Evolutionary conservation across 2,888 invertebrate genomes (phyloP).

Genomic region (Epsilonema sp.): DNA sequence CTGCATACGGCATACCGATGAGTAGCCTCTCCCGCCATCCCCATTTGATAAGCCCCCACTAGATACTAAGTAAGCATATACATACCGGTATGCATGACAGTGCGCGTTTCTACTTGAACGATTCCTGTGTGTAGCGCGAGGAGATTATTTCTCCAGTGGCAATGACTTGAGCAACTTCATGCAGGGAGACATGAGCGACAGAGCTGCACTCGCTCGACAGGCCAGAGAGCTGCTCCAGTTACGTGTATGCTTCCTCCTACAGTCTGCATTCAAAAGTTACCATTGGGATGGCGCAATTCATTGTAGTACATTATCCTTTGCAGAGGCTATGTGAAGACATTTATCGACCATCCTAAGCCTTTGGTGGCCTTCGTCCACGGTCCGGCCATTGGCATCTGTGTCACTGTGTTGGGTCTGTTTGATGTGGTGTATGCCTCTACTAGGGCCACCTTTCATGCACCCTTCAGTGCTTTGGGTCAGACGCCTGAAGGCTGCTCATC

Average conservation of each 20-base stretch:
- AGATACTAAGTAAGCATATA: too few species aligned
- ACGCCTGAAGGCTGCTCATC: conserved; percentile 75
- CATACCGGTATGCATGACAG: too few species aligned
- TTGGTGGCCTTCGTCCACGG: conserved; percentile 74
- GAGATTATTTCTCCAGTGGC: conserved; percentile 63
- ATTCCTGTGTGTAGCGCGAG: conserved; percentile 35
- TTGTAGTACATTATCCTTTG: conserved; percentile 20
- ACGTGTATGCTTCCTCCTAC: too few species aligned
- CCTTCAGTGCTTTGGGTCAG: conserved; percentile 63
- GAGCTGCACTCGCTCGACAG: conserved; percentile 25
- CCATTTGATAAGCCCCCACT: too few species aligned
- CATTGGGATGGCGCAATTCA: neutral
- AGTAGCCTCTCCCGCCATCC: too few species aligned
- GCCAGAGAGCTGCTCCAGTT: conserved; percentile 26
- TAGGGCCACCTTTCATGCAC: conserved; percentile 65
- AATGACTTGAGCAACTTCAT: conserved; percentile 46
- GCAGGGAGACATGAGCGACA: conserved; percentile 20
- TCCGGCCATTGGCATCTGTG: conserved; percentile 72
- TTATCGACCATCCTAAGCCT: conserved; percentile 69
- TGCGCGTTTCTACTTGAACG: too few species aligned
- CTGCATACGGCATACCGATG: too few species aligned
- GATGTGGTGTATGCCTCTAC: conserved; percentile 75
- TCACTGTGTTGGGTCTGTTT: conserved; percentile 60
- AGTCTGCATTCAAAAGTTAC: conserved; percentile 5
- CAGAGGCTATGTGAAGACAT: conserved; percentile 47